Conservation (phyloP, 2,797 vertebrate species). For the Synanceia verrucosa region DNA sequence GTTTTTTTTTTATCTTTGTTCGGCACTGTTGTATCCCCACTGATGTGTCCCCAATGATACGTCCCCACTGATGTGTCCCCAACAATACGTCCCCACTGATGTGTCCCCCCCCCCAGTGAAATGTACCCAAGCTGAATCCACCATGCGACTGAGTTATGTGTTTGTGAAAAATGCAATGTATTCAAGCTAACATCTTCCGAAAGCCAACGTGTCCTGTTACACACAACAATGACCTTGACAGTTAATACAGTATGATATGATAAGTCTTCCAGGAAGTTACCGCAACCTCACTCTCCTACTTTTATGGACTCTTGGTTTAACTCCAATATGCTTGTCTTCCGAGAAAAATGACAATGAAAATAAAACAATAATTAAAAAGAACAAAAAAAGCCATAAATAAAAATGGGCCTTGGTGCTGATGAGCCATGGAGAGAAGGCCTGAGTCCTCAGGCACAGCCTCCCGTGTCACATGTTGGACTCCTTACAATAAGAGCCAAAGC, state of each 20-base stretch:
- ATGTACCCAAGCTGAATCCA: slow-evolving; percentile 43
- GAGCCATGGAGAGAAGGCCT: slow-evolving; percentile 53
- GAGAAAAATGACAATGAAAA: slow-evolving; percentile 55
- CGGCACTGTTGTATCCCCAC: slow-evolving; percentile 38
- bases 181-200: slow-evolving; percentile 32
- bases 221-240: slow-evolving; percentile 51
- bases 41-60: slow-evolving; percentile 39
- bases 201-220: slow-evolving; percentile 44
- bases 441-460: slow-evolving; percentile 52
- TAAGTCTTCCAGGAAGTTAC: slow-evolving; percentile 76
- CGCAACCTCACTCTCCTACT: slow-evolving; percentile 35
- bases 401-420: slow-evolving; percentile 50
- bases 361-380: slow-evolving; percentile 9
- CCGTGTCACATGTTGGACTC: slow-evolving; percentile 62
- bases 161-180: slow-evolving; percentile 40
- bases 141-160: slow-evolving; percentile 43
- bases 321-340: slow-evolving; percentile 76
- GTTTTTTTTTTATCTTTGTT: slow-evolving; percentile 44
- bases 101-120: slow-evolving; percentile 42
- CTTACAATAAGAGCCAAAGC: slow-evolving; percentile 55
- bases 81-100: slow-evolving; percentile 40
- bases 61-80: slow-evolving; percentile 42
- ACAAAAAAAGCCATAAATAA: slow-evolving; percentile 72
- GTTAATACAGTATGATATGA: slow-evolving; percentile 56
- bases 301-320: slow-evolving; percentile 42